Conservation (phyloP, 2,888 invertebrate genomes). For the Ditula angustiorana region DNA sequence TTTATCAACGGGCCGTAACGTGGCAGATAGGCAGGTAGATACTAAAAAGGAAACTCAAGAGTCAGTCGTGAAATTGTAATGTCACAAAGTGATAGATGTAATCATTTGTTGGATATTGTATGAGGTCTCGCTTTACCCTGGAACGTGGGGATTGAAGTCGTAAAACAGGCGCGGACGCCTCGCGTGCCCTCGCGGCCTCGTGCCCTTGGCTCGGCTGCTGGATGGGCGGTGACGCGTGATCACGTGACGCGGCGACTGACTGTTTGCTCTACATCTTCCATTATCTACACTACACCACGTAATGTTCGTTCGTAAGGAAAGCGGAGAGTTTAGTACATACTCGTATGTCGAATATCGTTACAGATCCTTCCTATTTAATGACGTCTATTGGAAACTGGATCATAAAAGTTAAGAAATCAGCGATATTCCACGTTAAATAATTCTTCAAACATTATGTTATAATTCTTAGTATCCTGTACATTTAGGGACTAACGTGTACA, state of each 20-base stretch:
- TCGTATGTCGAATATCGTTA: too few species aligned
- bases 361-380: too few species aligned
- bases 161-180: constrained; percentile 32
- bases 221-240: constrained; percentile 52
- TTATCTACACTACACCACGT: constrained; percentile 5
- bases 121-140: constrained; percentile 36
- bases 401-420: too few species aligned
- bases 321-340: too few species aligned
- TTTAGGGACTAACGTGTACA: too few species aligned
- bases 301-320: not conserved
- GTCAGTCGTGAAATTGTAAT: constrained; percentile 45
- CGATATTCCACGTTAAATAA: too few species aligned
- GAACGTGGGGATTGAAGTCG: constrained; percentile 37
- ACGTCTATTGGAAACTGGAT: too few species aligned
- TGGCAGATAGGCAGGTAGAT: constrained; percentile 34
- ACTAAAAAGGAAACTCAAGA: constrained; percentile 44
- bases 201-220: constrained; percentile 40
- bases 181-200: constrained; percentile 30
- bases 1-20: constrained; percentile 46
- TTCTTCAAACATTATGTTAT: too few species aligned
- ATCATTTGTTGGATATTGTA: constrained; percentile 43
- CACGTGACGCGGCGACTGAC: constrained; percentile 39
- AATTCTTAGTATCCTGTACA: too few species aligned
- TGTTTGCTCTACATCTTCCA: constrained; percentile 1
- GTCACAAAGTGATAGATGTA: constrained; percentile 41